Evolutionary conservation across 2,113 vertebrate species (phyloP).

Genomic region (Macroglossus sobrinus): DNA sequence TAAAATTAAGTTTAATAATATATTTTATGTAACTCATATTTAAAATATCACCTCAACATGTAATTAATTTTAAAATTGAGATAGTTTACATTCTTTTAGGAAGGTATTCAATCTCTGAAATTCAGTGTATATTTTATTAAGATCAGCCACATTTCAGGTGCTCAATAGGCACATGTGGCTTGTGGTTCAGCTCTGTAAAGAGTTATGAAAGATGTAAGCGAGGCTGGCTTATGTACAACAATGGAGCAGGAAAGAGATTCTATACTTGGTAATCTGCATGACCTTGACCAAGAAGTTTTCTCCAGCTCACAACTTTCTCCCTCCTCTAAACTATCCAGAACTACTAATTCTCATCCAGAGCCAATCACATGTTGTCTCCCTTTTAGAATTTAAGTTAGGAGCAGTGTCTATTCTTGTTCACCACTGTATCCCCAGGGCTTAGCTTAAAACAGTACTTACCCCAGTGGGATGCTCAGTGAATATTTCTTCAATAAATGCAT

Average conservation of each 20-base stretch:
- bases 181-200: not conserved
- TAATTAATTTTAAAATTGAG: not conserved
- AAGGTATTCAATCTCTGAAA: not conserved
- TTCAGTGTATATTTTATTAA: not conserved
- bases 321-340: not conserved
- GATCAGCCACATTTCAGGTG: not conserved
- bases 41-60: not conserved
- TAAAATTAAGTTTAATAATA: not conserved
- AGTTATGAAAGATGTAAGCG: not conserved
- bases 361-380: not conserved
- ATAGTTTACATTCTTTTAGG: not conserved
- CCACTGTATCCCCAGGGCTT: not conserved
- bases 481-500: not conserved
- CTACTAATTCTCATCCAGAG: not conserved
- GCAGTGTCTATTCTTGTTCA: not conserved
- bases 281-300: not conserved
- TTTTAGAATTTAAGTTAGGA: not conserved
- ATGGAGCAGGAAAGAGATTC: not conserved
- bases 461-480: not conserved
- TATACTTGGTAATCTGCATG: not conserved
- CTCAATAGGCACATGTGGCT: not conserved
- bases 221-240: not conserved
- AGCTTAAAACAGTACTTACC: not conserved
- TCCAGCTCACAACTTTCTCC: not conserved
- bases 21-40: not conserved